Base-by-base conservation (phyloP, 2,797 vertebrate genomes). In the Adelosebastes latens region DNA sequence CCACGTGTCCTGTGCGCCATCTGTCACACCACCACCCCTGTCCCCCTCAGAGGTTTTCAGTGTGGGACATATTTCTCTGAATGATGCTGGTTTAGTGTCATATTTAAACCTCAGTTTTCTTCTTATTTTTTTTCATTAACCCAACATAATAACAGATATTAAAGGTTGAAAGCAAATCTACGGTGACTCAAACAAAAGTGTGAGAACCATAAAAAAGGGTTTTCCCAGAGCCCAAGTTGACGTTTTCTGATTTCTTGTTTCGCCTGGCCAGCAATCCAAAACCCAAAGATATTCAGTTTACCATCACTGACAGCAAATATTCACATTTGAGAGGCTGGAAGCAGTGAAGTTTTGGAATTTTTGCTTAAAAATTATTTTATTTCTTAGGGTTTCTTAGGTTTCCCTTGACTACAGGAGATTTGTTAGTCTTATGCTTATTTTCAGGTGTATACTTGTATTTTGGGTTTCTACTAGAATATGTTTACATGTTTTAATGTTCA, bases 1-100 rank as follows among this genome's bases (percentile, higher is more conserved):
- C 79, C 81, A 83, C 64, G 18, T 86, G 85, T 83, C 56, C 39
- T 56, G 31, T 60, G 34, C 22, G 4, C 93, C 92, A 94, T 92
- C 92, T 93, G 90, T 84, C 90, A 56, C 72, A 71, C 20, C 62
- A 46, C 8, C 53, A 29, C 8, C 18, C 7, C 61, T 10, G 62
- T 70, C 64, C 68, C 63, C 39, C 20, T 53, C 67, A 72, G 79
- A 69, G 71, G 58, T 74, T 70, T 70, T 24, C 56, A 81, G 24
- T 36, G 16, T 12, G 4, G 31, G 53, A 70, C 42, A 52, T 24
- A 34, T 69, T 60, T 81, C 24, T 53, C 46, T 3, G 6, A 59
- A 31, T 56, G 18, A 71, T n/a, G 32, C 63, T 39, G 61, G 16
- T 46, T 55, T 20, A 2, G 63, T 22, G 56, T 46, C 14, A 53